Evolutionary conservation across 2,797 vertebrate species (phyloP).

Genomic region (Cryptoprocta ferox): DNA sequence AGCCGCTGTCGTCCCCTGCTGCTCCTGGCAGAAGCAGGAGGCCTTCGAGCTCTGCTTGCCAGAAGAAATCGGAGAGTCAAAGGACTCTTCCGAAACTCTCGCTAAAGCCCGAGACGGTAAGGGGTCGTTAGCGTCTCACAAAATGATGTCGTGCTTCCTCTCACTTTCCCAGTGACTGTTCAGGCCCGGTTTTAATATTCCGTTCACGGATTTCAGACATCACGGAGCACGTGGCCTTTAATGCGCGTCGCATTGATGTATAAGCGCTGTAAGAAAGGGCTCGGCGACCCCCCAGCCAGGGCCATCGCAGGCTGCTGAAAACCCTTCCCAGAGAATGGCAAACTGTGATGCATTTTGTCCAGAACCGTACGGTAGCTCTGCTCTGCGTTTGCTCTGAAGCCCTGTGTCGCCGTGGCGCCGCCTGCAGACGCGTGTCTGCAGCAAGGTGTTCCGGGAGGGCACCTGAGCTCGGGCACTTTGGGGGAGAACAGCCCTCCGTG

Average conservation of each 20-base stretch:
- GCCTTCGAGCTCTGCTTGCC: background rate
- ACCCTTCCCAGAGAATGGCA: conserved; percentile 39
- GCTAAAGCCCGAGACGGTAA: background rate
- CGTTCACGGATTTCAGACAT: background rate
- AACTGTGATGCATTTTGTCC: background rate
- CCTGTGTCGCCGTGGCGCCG: background rate
- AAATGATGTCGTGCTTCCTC: conserved; percentile 1
- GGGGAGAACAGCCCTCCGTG: background rate
- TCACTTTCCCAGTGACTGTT: conserved; percentile 26
- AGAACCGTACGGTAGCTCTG: background rate
- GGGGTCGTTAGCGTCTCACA: conserved; percentile 23
- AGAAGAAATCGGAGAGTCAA: conserved; percentile 38
- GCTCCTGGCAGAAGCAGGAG: background rate
- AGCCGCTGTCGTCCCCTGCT: background rate
- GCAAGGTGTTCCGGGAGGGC: background rate
- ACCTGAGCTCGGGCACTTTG: background rate
- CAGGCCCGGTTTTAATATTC: background rate
- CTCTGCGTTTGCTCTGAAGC: background rate
- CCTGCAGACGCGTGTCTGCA: background rate
- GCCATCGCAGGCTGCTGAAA: background rate
- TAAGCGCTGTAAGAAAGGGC: background rate
- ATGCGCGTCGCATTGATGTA: background rate
- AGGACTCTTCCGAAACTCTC: conserved; percentile 2
- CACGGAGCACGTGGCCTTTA: conserved; percentile 18
- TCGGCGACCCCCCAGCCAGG: conserved; percentile 44